Evolutionary conservation across 2,797 vertebrate genomes (phyloP).

Genomic region (Kryptolebias ocellatus): DNA sequence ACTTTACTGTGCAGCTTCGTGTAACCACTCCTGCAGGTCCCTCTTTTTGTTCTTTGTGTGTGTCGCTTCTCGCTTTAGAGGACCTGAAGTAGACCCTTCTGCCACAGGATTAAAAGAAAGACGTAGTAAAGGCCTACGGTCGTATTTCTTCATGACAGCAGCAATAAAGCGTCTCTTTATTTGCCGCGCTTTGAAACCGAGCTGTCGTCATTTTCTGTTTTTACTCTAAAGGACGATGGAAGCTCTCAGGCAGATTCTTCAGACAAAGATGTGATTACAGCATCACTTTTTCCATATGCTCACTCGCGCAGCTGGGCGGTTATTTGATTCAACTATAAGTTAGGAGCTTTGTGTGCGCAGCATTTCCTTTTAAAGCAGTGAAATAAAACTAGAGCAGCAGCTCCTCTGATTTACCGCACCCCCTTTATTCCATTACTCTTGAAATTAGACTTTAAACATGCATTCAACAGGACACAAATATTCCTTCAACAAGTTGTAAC

Average conservation of each 20-base stretch:
- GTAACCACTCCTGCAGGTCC: constrained; percentile 25
- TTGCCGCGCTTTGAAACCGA: constrained; percentile 26
- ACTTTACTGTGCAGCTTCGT: constrained; percentile 18
- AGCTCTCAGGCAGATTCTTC: constrained; percentile 35
- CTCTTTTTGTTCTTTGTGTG: constrained; percentile 24
- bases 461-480: neutral
- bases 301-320: constrained; percentile 44
- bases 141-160: neutral
- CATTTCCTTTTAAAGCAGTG: constrained; percentile 80
- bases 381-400: constrained; percentile 39
- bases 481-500: too few species aligned
- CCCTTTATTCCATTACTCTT: neutral
- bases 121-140: neutral
- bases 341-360: constrained; percentile 44
- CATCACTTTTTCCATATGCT: constrained; percentile 63
- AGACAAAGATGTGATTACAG: constrained; percentile 39
- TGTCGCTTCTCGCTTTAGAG: constrained; percentile 12
- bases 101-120: constrained; percentile 10
- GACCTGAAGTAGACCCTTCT: constrained; percentile 26
- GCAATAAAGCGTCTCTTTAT: constrained; percentile 28
- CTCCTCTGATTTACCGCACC: constrained; percentile 10
- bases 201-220: constrained; percentile 43
- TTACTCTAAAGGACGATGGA: constrained; percentile 24
- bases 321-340: constrained; percentile 63
- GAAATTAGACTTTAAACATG: neutral